Percentiles rank a stretch among this genome's conserved stretches.
phyloP scores from a whole-genome alignment of 2,113 vertebrate species.

The Chitala chitala region DNA sequence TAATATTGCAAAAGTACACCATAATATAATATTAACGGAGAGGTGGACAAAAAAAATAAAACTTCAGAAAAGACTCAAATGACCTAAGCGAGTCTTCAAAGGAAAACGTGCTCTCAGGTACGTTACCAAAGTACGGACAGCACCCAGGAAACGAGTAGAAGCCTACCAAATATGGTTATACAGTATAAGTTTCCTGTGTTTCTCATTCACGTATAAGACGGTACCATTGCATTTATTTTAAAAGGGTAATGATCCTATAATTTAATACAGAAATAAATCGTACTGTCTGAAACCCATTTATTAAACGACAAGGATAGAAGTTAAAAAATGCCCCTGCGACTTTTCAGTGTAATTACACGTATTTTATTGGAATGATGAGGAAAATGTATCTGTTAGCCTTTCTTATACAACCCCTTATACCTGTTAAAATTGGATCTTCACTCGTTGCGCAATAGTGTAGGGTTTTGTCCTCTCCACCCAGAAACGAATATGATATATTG shows the following conservation, averaged over 20 bases:
- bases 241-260: background rate
- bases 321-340: background rate
- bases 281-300: background rate
- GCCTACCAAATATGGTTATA: conserved; percentile 19
- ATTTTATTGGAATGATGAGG: too few relatives aligned
- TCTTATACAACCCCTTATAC: too few relatives aligned
- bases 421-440: too few relatives aligned
- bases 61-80: background rate
- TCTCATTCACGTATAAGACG: background rate
- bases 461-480: too few relatives aligned
- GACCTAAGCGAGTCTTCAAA: background rate
- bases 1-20: background rate
- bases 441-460: too few relatives aligned
- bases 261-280: background rate
- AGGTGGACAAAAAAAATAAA: background rate
- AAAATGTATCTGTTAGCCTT: too few relatives aligned
- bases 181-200: conserved; percentile 14
- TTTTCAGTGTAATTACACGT: too few relatives aligned
- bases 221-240: conserved; percentile 10
- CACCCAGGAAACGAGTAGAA: conserved; percentile 9
- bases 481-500: too few relatives aligned
- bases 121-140: conserved; percentile 7
- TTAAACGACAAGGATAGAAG: background rate
- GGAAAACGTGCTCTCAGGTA: background rate
- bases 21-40: conserved; percentile 7